Evolutionary conservation across 2,113 vertebrate species (phyloP), one percentile per base, ranked within the genome.

Genomic region (Poecile atricapillus): DNA sequence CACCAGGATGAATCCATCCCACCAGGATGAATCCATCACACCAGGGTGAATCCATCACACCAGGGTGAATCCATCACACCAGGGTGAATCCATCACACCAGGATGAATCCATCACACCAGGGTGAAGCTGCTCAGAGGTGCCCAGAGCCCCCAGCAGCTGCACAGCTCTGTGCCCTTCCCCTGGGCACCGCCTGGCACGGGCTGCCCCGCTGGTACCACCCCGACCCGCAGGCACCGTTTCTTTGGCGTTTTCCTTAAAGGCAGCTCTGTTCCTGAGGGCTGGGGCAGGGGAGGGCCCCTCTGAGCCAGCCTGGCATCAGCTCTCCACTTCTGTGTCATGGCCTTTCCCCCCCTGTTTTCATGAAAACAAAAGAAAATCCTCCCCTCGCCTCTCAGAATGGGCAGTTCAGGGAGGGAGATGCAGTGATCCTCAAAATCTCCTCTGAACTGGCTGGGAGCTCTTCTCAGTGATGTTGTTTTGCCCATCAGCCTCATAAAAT

Each of bases 351-450:
- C 39, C 11, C 18, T 73, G 33, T 1, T 33, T 13, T 13, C 1
- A 0, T 12, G 59, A 70, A 39, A 70, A 30, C 10, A 35, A 63
- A 53, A 3, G 47, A 13, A 78, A 39, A 5, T 25, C 11, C 3
- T 28, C 24, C 18, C 50, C 17, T 37, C 0, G 0, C n/a, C 44
- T 44, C 31, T 43, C 37, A 3, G 33, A 44, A 11, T 1, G 13
- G 21, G 78, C 5, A 10, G 16, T 15, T 33, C 0, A 1, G 30
- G 18, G 50, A 27, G 67, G 85, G 35, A 58, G 83, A 30, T 2
- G 11, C 37, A 21, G 23, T 2, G 11, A 7, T 16, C 55, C 67
- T 50, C 65, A 43, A 33, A 73, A 50, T 3, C n/a, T 3, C 52
- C 52, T 2, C 30, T 11, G 5, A 11, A 11, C 10, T 1, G 24